These are phyloP conservation scores for Maccullochella peelii DNA, from an alignment of 2,113 vertebrate genomes.

Conservation along the genomic window DNA sequence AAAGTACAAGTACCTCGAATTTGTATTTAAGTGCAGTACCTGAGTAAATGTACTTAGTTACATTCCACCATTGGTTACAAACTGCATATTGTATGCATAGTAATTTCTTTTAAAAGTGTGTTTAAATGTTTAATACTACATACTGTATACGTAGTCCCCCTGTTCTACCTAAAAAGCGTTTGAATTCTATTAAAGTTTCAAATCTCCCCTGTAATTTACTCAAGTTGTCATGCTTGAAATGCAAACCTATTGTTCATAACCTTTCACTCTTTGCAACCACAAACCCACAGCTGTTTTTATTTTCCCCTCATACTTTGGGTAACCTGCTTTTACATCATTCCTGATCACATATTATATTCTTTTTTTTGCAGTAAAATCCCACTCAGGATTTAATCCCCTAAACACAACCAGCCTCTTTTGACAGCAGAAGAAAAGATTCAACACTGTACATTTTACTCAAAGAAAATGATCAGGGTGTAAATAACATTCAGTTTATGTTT, in stretches of 20 bases:
- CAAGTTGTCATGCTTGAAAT: conserved; percentile 21
- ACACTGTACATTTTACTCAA: neutral
- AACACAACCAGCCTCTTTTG: neutral
- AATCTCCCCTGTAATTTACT: conserved; percentile 40
- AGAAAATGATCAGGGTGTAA: conserved; percentile 21
- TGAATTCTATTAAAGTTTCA: conserved; percentile 27
- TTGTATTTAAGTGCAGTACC: too few relatives aligned
- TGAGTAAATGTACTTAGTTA: too few relatives aligned
- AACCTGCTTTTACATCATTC: conserved; percentile 11
- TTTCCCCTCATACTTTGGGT: neutral
- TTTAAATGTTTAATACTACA: neutral
- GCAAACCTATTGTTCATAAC: conserved; percentile 10
- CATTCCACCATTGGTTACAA: neutral
- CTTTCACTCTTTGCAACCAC: conserved; percentile 20
- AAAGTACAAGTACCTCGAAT: too few relatives aligned
- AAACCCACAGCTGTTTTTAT: conserved; percentile 24
- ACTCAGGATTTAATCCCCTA: neutral
- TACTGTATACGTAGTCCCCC: neutral
- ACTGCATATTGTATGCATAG: neutral
- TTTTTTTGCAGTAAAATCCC: neutral
- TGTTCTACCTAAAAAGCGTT: neutral
- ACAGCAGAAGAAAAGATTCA: conserved; percentile 1
- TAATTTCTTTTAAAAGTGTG: neutral
- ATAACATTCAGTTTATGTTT: conserved; percentile 7
- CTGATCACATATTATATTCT: conserved; percentile 6